Evolutionary conservation across 2,113 vertebrate species (phyloP).

Genomic region (Ochotona curzoniae): DNA sequence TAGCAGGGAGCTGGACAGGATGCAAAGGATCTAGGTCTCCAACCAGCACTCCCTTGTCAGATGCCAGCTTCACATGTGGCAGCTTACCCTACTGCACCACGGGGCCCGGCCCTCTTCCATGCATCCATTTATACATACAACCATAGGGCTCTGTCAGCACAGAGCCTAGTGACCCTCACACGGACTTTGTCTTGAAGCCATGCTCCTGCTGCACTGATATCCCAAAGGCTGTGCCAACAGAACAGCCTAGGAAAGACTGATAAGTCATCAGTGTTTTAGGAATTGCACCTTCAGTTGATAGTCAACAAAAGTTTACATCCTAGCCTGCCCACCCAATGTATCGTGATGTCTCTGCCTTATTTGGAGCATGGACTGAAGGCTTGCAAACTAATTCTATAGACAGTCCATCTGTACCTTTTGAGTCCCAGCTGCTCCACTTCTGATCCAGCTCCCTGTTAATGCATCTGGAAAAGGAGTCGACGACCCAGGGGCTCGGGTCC

Average conservation of each 20-base stretch:
- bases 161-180: no score
- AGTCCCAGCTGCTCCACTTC: no score
- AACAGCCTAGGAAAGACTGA: neutral
- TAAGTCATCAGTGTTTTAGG: neutral
- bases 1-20: no score
- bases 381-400: slow-evolving; percentile 14
- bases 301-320: neutral
- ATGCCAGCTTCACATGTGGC: no score
- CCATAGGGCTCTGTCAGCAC: neutral
- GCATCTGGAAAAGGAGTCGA: no score
- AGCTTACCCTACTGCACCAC: no score
- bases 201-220: neutral
- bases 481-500: no score
- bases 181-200: neutral
- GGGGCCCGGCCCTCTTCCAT: no score
- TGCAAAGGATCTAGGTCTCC: no score
- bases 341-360: neutral
- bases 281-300: neutral
- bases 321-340: neutral
- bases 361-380: neutral
- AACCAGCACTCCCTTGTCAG: no score
- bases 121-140: no score
- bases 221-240: neutral
- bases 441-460: no score
- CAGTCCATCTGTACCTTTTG: neutral